Evolutionary conservation across 2,888 invertebrate species (phyloP).

Genomic region (Bedellia somnulentella): DNA sequence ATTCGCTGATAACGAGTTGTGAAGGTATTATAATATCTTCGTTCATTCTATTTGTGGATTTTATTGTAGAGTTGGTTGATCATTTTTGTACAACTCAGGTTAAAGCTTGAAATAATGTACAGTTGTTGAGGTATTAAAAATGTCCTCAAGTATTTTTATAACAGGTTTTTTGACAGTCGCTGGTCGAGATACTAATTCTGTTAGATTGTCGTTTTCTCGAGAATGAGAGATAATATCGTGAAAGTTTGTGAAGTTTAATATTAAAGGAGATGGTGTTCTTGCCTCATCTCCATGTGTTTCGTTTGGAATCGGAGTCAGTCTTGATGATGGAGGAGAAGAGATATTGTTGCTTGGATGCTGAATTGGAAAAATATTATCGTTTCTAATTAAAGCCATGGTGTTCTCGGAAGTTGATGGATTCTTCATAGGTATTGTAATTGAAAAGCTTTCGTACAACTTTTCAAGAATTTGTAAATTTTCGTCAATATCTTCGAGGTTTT

Average conservation of each 20-base stretch:
- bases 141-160: too few relatives aligned
- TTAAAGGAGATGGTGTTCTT: background rate
- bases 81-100: background rate
- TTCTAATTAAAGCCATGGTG: too few relatives aligned
- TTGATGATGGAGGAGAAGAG: background rate
- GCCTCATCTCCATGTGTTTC: background rate
- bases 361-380: background rate
- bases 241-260: background rate
- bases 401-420: too few relatives aligned
- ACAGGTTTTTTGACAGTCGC: too few relatives aligned
- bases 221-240: too few relatives aligned
- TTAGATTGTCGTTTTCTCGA: too few relatives aligned
- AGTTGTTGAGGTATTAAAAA: background rate
- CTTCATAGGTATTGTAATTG: conserved; percentile 1
- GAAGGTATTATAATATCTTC: conserved; percentile 1
- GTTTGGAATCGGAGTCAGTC: background rate
- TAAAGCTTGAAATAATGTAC: background rate
- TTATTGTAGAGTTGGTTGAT: too few relatives aligned
- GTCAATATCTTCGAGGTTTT: background rate
- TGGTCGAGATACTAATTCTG: too few relatives aligned
- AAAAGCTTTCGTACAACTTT: conserved; percentile 3
- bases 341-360: conserved; percentile 1
- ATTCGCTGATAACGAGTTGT: too few relatives aligned
- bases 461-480: conserved; percentile 2
- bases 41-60: background rate